Evolutionary conservation across 2,888 invertebrate species (phyloP).

Genomic region (Crepidodera aurea): DNA sequence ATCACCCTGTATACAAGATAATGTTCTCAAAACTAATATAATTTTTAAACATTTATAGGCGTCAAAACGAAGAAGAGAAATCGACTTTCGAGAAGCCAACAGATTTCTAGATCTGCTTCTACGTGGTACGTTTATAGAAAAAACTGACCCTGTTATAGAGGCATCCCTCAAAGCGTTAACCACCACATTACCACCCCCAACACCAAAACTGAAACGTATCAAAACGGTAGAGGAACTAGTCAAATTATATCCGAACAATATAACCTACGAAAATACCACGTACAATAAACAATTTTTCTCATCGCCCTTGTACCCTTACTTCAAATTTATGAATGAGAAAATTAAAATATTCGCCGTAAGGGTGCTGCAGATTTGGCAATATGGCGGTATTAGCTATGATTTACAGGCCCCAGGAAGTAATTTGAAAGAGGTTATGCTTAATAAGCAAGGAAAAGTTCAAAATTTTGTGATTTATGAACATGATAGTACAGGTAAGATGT

Average conservation of each 20-base stretch:
- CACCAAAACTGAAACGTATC: constrained; percentile 14
- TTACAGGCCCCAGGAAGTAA: constrained; percentile 30
- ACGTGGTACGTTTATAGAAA: constrained; percentile 24
- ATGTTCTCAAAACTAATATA: too few species aligned
- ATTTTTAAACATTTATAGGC: too few species aligned
- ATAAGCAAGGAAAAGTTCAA: constrained; percentile 28
- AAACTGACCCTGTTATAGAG: constrained; percentile 11
- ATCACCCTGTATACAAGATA: too few species aligned
- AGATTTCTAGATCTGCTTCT: constrained; percentile 35
- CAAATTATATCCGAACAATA: constrained; percentile 57
- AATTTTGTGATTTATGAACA: constrained; percentile 42
- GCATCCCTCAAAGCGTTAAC: not conserved
- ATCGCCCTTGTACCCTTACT: constrained; percentile 64
- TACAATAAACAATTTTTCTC: constrained; percentile 62
- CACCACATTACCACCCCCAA: constrained; percentile 9
- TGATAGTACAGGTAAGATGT: constrained; percentile 29
- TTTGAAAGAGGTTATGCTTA: constrained; percentile 4
- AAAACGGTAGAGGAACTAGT: constrained; percentile 36
- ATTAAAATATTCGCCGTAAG: constrained; percentile 65
- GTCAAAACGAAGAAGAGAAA: constrained; percentile 33
- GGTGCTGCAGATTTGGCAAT: constrained; percentile 65
- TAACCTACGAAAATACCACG: constrained; percentile 61
- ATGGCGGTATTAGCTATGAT: constrained; percentile 63
- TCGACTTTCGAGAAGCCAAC: constrained; percentile 28
- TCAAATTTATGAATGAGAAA: constrained; percentile 62